A percentile compares a stretch with the other conserved stretches of the same genome.
These are phyloP conservation scores for Aspidoscelis tigris DNA, from an alignment of 2,113 vertebrate genomes.

Conservation along the genomic window DNA sequence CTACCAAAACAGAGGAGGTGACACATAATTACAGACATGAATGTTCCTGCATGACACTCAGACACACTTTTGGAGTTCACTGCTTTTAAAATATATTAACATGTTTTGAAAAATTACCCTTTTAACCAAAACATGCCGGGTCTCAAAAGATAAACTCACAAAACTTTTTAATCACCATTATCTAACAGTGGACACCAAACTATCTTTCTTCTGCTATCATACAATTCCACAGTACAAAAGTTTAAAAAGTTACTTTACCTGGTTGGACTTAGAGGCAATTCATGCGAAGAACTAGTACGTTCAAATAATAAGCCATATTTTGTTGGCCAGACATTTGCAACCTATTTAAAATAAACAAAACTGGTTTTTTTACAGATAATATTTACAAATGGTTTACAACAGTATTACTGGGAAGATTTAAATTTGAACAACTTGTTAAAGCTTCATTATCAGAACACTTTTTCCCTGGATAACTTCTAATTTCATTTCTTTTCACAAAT, in stretches of 20 bases:
- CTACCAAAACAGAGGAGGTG: not conserved
- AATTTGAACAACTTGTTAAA: not conserved
- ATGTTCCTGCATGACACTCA: not conserved
- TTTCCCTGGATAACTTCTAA: not conserved
- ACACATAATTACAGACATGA: not conserved
- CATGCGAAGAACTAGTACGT: slow-evolving; percentile 84
- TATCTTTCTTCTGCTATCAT: not conserved
- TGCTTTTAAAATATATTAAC: not conserved
- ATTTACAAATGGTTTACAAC: rapidly evolving
- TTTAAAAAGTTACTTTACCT: slow-evolving; percentile 73
- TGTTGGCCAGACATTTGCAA: slow-evolving; percentile 92
- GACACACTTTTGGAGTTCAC: not conserved
- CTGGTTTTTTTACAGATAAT: rapidly evolving
- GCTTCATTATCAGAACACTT: not conserved
- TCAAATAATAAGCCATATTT: slow-evolving; percentile 94
- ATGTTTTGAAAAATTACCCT: not conserved
- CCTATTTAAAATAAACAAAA: slow-evolving; percentile 69
- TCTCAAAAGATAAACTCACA: not conserved
- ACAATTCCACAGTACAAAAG: not conserved
- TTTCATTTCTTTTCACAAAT: too few relatives aligned
- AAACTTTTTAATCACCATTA: not conserved
- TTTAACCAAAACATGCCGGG: not conserved
- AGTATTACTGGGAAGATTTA: not conserved
- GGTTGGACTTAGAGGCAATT: slow-evolving; percentile 81
- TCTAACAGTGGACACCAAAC: not conserved